Evolutionary conservation across 2,888 invertebrate genomes (phyloP).

Genomic region (Acholoe squamosa): DNA sequence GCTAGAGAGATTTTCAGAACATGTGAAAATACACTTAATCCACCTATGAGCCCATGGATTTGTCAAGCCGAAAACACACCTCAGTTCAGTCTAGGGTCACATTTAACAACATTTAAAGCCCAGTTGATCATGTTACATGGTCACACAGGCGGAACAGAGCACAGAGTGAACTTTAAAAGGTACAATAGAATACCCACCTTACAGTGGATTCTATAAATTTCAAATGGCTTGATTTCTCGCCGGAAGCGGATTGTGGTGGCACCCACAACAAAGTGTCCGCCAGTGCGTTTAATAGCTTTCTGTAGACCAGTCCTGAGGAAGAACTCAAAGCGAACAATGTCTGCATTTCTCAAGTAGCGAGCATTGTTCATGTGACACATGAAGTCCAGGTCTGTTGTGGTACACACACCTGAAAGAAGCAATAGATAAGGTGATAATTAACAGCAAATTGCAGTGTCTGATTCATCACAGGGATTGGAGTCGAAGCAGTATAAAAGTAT

Average conservation of each 20-base stretch:
- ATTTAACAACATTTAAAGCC: no score
- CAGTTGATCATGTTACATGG: no score
- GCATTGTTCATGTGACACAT: conserved; percentile 96
- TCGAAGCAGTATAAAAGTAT: no score
- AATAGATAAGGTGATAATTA: not conserved
- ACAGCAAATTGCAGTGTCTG: no score
- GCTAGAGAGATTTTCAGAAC: no score
- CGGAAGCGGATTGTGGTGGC: conserved; percentile 91
- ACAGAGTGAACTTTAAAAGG: no score
- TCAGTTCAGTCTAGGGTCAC: not conserved
- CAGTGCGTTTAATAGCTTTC: conserved; percentile 84
- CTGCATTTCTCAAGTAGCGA: conserved; percentile 92
- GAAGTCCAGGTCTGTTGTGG: conserved; percentile 93
- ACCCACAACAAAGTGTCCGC: conserved; percentile 89
- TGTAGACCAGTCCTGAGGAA: conserved; percentile 83
- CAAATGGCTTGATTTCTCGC: not conserved
- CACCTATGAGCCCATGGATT: no score
- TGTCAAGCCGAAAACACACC: not conserved
- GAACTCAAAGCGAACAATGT: conserved; percentile 93
- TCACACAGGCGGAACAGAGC: no score
- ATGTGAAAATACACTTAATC: no score
- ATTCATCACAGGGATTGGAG: no score
- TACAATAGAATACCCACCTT: no score
- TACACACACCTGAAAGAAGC: conserved; percentile 87
- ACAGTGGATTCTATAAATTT: not conserved